A percentile compares a stretch with the other conserved stretches of the same genome.
phyloP scores from a whole-genome alignment of 2,888 invertebrate genomes.

The Meandrusa payeni region DNA sequence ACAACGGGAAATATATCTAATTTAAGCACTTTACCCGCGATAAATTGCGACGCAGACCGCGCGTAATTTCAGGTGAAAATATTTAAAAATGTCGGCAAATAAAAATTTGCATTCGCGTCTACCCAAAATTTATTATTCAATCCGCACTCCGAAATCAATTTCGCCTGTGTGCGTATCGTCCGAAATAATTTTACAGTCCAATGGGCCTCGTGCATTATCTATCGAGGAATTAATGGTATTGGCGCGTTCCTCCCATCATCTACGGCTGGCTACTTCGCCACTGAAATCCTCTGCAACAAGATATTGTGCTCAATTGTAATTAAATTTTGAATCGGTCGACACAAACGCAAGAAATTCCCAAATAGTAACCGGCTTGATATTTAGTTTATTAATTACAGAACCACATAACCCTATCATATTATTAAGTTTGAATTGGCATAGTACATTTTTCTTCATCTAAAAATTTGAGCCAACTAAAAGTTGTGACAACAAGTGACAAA shows the following conservation, averaged over 20 bases:
- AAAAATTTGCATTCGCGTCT: slow-evolving; percentile 39
- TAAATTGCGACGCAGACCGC: slow-evolving; percentile 13
- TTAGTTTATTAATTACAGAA: too few species aligned
- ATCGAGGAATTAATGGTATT: slow-evolving; percentile 2
- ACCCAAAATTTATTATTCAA: slow-evolving; percentile 47
- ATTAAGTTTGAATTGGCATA: too few species aligned
- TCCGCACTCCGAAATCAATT: slow-evolving; percentile 43
- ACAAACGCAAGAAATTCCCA: slow-evolving; percentile 25
- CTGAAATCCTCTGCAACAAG: too few species aligned
- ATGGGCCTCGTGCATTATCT: slow-evolving; percentile 13
- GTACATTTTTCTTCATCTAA: too few species aligned
- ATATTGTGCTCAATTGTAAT: too few species aligned
- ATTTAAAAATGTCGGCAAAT: slow-evolving; percentile 27
- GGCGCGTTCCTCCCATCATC: too few species aligned
- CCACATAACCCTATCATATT: too few species aligned
- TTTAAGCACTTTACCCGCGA: slow-evolving; percentile 16
- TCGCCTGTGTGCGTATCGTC: slow-evolving; percentile 27
- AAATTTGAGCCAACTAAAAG: too few species aligned
- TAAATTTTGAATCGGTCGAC: too few species aligned
- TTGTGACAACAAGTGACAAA: too few species aligned
- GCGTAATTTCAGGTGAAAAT: slow-evolving; percentile 17
- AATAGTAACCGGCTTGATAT: too few species aligned
- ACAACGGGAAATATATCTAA: slow-evolving; percentile 17
- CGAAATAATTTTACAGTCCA: slow-evolving; percentile 11
- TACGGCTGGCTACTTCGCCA: too few species aligned